phyloP scores from a whole-genome alignment of 2,113 vertebrate genomes.

The Megaceryle maxima region DNA sequence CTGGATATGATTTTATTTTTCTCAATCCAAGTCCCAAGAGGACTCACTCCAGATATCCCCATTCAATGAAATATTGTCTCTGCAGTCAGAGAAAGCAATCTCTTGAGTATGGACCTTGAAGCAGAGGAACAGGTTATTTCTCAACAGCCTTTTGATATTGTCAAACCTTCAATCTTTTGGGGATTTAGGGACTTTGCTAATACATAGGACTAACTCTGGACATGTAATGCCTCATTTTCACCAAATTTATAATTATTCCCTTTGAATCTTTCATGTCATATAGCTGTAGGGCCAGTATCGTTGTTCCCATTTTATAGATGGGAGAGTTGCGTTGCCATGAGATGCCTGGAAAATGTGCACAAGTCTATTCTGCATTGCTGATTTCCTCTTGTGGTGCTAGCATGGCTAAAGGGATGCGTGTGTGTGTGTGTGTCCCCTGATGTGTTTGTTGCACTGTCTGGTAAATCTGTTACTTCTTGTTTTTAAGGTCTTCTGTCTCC shows the following conservation, averaged over 20 bases:
- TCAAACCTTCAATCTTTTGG: not conserved
- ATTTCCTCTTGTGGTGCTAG: not conserved
- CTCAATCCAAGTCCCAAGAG: conserved; percentile 3
- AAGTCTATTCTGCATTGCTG: not conserved
- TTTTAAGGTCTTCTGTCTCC: not conserved
- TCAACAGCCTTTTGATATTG: not conserved
- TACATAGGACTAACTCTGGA: not conserved
- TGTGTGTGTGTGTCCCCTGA: rapidly evolving
- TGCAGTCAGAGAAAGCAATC: conserved; percentile 24
- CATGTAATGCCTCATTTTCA: not conserved
- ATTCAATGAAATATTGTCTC: conserved; percentile 57
- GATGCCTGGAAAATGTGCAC: not conserved
- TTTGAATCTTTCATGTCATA: not conserved
- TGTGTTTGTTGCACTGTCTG: not conserved
- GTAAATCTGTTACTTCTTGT: not conserved
- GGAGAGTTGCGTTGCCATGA: not conserved
- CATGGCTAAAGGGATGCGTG: not conserved
- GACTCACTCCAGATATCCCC: not conserved
- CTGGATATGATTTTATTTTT: not conserved
- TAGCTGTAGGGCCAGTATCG: not conserved
- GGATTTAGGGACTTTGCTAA: not conserved
- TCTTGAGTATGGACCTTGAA: not conserved
- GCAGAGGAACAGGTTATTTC: not conserved
- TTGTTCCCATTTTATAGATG: not conserved
- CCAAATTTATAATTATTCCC: not conserved